Conservation (phyloP, 2,888 invertebrate species). For the Athrips mouffetella region DNA sequence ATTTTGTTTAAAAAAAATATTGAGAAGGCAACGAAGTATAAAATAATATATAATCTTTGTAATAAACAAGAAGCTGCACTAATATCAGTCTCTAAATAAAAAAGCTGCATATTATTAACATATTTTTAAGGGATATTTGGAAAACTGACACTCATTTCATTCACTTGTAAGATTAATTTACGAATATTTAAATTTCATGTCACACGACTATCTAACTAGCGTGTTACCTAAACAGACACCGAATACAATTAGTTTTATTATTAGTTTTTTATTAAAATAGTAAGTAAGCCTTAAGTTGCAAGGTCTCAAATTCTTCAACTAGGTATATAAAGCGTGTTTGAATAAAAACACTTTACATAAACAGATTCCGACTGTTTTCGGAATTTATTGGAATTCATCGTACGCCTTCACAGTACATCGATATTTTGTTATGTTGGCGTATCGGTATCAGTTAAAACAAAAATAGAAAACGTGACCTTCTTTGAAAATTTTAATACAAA, state of each 20-base stretch:
- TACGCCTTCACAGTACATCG: too few relatives aligned
- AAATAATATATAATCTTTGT: too few relatives aligned
- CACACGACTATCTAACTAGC: slow-evolving; percentile 17
- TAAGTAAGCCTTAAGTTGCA: background rate
- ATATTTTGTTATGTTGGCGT: too few relatives aligned
- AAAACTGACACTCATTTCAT: background rate
- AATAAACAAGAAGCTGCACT: too few relatives aligned
- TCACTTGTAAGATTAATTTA: background rate
- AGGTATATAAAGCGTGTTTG: background rate
- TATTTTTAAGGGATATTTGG: background rate
- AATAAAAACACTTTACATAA: background rate
- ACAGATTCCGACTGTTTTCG: background rate
- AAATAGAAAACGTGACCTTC: too few relatives aligned
- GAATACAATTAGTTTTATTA: slow-evolving; percentile 11
- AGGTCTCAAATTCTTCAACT: background rate
- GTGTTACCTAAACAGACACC: slow-evolving; percentile 20
- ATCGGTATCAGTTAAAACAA: too few relatives aligned
- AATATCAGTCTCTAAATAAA: too few relatives aligned
- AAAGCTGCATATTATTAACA: too few relatives aligned
- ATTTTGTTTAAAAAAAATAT: too few relatives aligned
- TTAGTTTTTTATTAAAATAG: slow-evolving; percentile 1
- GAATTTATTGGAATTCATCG: too few relatives aligned
- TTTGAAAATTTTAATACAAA: too few relatives aligned
- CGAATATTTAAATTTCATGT: slow-evolving; percentile 7
- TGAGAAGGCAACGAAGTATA: too few relatives aligned